Base-by-base conservation (phyloP, 2,797 vertebrate species). In the Garrulus glandarius region DNA sequence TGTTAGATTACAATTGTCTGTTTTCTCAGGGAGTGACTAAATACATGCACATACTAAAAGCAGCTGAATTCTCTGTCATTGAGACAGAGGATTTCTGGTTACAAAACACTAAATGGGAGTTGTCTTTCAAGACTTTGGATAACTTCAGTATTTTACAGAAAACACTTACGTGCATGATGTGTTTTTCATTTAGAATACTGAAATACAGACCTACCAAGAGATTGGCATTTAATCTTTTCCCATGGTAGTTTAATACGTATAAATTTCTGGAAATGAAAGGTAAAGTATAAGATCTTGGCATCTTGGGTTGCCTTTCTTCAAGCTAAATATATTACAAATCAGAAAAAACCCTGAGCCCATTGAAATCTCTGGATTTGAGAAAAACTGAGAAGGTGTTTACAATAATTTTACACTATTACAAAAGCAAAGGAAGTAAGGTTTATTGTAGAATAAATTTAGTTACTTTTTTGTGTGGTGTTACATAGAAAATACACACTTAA, bases 1-100 rank as follows among this genome's bases (percentile, higher is more conserved):
- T 93, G 56, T 88, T 79, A 36, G 53, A 37, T 93, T 84, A 47
- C 86, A 65, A 87, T 69, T 88, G 83, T 17, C 75, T 84, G 22
- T 91, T 93, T 94, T 94, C 84, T 95, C 85, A 17, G 83, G 76
- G 56, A 92, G 77, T 82, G 63, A 19, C 41, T 83, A 69, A 89
- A 78, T 95, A 29, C 59, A 39, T 65, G 47, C 67, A 47, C 13
- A 5, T 29, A 20, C 44, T 71, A 37, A 84, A 90, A 78, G 57
- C 72, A 87, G 8, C 68, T 34, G 91, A 68, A 41, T 86, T 70
- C 74, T 30, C 71, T 92, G 71, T 84, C 52, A 27, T 21, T 95
- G 53, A 78, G 50, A 49, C 39, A 36, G 49, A 83, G 44, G 84
- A 77, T 32, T 41, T 93, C 76, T 77, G 87, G 29, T 76, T 87